Base-by-base conservation (phyloP, 2,113 vertebrate genomes). In the Phrynosoma platyrhinos region DNA sequence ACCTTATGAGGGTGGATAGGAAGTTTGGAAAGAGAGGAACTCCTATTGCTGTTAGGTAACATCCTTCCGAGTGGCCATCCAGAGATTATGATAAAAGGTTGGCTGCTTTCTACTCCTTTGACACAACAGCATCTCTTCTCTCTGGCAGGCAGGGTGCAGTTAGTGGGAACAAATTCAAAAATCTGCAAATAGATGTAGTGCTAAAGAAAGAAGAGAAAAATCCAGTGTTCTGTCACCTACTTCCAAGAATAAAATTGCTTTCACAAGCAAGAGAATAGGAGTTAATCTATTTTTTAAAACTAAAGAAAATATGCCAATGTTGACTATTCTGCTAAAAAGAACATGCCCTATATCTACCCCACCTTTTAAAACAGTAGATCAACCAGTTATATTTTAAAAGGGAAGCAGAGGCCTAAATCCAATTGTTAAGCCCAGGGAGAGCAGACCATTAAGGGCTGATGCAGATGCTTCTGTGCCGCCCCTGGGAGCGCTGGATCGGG, bases 151-250 rank as follows among this genome's bases (percentile, higher is more conserved):
- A 71, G 25, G 68, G 30, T n/a, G 13, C 30, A 55, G 6, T 18
- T 5, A 52, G 53, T 18, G 21, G 79, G 23, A n/a, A 10, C 21
- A 40, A 52, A 79, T 86, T 42, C 40, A 36, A 86, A 86, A 32
- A 79, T 92, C 52, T 87, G 83, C 4, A 25, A 89, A 30, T 20
- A 84, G 83, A 21, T 62, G 10, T 0, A 27, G 1, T 14, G 79
- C 14, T 27, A 83, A 89, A 89, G 88, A 89, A 16, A 23, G 52
- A 87, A 92, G 30, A 21, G 27, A 92, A 86, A 6, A 74, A 86
- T 88, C 42, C 2, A 74, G 4, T 40, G 10, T 76, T 72, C 27
- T 89, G 4, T 74, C 21, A 18, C 66, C 90, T 36, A 5, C 75
- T 23, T 16, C 5, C 86, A 64, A 7, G 27, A 80, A 20, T 40